phyloP scores from a whole-genome alignment of 2,797 vertebrate species.

The Eospalax fontanierii region DNA sequence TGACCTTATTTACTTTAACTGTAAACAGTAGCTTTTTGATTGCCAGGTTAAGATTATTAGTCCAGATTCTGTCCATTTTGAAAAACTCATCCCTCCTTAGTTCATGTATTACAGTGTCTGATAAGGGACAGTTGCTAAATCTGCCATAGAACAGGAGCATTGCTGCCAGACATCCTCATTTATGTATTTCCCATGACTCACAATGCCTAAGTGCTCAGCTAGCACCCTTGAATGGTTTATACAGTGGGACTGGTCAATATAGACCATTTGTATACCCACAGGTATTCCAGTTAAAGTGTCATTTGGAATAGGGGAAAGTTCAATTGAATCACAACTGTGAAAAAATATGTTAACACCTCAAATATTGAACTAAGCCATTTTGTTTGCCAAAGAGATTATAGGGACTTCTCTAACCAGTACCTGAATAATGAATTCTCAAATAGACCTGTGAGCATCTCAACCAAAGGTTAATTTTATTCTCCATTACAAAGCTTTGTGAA shows the following conservation, averaged over 20 bases:
- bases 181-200: background rate
- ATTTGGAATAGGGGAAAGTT: background rate
- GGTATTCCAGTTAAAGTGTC: background rate
- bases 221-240: background rate
- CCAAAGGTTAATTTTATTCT: conserved; percentile 80
- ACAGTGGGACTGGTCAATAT: background rate
- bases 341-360: conserved; percentile 60
- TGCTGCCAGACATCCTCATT: background rate
- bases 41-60: no score
- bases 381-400: conserved; percentile 70
- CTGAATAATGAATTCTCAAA: conserved; percentile 67
- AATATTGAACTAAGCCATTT: conserved; percentile 70
- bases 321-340: conserved; percentile 43
- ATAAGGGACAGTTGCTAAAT: background rate
- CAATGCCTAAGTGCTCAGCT: background rate
- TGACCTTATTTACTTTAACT: no score
- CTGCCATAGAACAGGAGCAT: background rate
- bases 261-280: background rate
- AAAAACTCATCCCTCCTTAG: no score
- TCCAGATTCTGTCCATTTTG: no score
- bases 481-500: conserved; percentile 71
- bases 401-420: conserved; percentile 4
- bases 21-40: no score
- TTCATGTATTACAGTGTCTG: background rate
- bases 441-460: conserved; percentile 54